A percentile compares a stretch with the other conserved stretches of the same genome.
Evolutionary conservation across 2,888 invertebrate genomes (phyloP).

Genomic region (Dryobotodes eremita): DNA sequence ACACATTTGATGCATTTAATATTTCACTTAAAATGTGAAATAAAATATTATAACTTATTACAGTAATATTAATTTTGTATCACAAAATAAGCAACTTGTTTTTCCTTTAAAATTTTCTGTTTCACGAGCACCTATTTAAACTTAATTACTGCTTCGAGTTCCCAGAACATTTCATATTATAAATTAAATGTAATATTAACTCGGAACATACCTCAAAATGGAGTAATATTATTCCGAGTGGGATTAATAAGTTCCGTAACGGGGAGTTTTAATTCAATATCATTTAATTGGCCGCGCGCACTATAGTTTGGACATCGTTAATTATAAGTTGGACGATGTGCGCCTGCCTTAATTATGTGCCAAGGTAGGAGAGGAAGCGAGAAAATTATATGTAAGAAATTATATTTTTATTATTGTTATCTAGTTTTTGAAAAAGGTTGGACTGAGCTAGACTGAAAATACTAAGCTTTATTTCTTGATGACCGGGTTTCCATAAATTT

Average conservation of each 20-base stretch:
- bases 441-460: not conserved
- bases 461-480: not conserved
- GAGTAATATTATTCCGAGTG: conserved; percentile 36
- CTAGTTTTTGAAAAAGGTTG: not conserved
- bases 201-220: conserved; percentile 29
- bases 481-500: too few relatives aligned
- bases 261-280: conserved; percentile 75
- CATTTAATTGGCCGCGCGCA: conserved; percentile 71
- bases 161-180: conserved; percentile 23
- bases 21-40: not conserved
- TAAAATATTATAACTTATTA: not conserved
- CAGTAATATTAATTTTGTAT: not conserved
- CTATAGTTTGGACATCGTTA: conserved; percentile 74
- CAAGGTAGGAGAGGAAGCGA: conserved; percentile 38
- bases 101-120: conserved; percentile 20
- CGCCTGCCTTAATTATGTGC: conserved; percentile 37
- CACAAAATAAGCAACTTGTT: conserved; percentile 11
- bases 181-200: conserved; percentile 39
- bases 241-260: conserved; percentile 44
- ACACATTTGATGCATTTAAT: not conserved
- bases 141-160: conserved; percentile 21
- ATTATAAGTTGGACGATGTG: conserved; percentile 69
- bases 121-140: conserved; percentile 9
- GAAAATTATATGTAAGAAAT: not conserved
- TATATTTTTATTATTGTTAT: not conserved